Percentiles rank a stretch among this genome's conserved stretches.
phyloP scores from a whole-genome alignment of 2,113 vertebrate species.

The Psophia crepitans region DNA sequence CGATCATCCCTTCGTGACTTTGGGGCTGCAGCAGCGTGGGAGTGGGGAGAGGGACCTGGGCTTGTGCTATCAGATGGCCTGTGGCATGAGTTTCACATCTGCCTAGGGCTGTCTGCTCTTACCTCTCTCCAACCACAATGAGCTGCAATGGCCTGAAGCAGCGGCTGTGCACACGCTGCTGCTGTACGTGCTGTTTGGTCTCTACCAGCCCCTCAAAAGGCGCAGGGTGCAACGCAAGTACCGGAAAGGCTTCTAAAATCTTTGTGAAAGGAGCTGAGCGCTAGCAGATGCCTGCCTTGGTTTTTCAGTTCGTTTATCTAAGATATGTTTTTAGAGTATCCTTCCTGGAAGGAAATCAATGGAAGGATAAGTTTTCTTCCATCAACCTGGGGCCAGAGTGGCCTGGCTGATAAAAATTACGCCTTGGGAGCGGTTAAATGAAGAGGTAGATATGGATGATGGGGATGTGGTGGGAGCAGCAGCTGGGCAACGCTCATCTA shows the following conservation, averaged over 20 bases:
- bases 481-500: not conserved
- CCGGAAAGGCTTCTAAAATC: not conserved
- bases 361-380: not conserved
- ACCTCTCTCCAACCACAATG: not conserved
- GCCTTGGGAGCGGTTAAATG: not conserved
- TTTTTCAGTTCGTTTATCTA: not conserved
- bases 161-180: not conserved
- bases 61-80: no score
- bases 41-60: not conserved
- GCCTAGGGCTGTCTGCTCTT: not conserved
- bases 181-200: not conserved
- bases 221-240: not conserved
- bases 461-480: fast-evolving
- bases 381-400: not conserved
- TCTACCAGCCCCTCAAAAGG: not conserved
- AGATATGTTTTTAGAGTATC: not conserved
- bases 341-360: no score
- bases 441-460: not conserved
- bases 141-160: fast-evolving
- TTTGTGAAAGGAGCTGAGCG: not conserved
- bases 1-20: fast-evolving
- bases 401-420: not conserved
- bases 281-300: not conserved
- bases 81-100: not conserved
- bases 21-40: not conserved